A percentile compares a stretch with the other conserved stretches of the same genome.
phyloP scores from a whole-genome alignment of 1,140 invertebrate species.

The Drosophila rhopaloa region DNA sequence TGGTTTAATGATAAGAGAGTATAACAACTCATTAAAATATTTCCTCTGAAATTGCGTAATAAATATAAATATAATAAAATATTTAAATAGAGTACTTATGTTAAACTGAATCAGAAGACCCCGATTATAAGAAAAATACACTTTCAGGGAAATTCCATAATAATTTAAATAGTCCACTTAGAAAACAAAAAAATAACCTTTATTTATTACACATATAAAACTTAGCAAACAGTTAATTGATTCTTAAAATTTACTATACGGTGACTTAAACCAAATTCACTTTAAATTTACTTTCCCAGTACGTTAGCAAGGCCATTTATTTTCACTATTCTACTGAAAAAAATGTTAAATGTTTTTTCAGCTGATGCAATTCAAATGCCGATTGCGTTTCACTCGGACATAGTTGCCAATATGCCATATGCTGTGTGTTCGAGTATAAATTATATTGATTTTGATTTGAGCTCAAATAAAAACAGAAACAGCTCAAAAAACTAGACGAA shows the following conservation, averaged over 20 bases:
- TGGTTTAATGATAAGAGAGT: too few species aligned
- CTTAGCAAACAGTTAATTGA: neutral
- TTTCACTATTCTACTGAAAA: slow-evolving; percentile 36
- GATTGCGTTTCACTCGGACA: slow-evolving; percentile 48
- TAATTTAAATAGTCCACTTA: too few species aligned
- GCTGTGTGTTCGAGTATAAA: slow-evolving; percentile 21
- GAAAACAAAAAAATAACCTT: neutral
- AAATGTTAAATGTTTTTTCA: slow-evolving; percentile 47
- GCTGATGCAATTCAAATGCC: slow-evolving; percentile 72
- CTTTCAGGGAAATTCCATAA: too few species aligned
- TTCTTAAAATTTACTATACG: slow-evolving; percentile 1
- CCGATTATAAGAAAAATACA: too few species aligned
- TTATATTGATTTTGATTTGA: slow-evolving; percentile 37
- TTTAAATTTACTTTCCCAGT: slow-evolving; percentile 21
- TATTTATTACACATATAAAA: neutral
- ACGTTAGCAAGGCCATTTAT: slow-evolving; percentile 24
- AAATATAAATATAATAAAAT: too few species aligned
- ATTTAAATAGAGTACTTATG: too few species aligned
- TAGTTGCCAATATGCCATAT: slow-evolving; percentile 16
- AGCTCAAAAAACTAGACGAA: slow-evolving; percentile 38
- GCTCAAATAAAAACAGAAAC: slow-evolving; percentile 7
- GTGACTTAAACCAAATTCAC: neutral
- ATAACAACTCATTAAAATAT: too few species aligned
- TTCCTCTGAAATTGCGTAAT: too few species aligned
- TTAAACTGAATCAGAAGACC: too few species aligned